These are phyloP conservation scores for Pteromalus puparum DNA, from an alignment of 1,140 invertebrate species.

Conservation along the genomic window DNA sequence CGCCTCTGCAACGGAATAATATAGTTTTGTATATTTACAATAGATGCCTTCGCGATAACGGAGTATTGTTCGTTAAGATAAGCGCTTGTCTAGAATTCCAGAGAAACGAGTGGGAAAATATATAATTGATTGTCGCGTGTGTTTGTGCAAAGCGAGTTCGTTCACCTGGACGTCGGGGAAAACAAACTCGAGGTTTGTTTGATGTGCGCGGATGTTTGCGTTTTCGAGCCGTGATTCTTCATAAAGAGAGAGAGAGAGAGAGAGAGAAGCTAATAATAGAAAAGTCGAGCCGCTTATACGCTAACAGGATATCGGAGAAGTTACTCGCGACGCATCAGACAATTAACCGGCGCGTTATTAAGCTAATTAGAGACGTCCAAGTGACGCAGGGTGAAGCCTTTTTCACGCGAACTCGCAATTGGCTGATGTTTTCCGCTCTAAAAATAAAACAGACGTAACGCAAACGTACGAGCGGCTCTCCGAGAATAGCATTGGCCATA, in stretches of 20 bases:
- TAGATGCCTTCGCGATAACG: too few species aligned
- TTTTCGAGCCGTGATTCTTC: too few species aligned
- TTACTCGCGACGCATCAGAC: neutral
- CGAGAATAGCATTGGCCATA: neutral
- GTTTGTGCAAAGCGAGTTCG: neutral
- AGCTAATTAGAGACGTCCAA: neutral
- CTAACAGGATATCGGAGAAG: too few species aligned
- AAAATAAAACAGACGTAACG: too few species aligned
- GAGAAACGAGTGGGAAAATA: neutral
- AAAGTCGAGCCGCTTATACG: too few species aligned
- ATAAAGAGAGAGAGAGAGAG: too few species aligned
- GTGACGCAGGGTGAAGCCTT: too few species aligned
- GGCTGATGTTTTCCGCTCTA: too few species aligned
- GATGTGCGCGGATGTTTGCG: too few species aligned
- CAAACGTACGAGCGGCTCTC: neutral
- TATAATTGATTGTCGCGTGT: neutral
- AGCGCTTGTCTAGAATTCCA: neutral
- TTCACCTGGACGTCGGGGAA: neutral
- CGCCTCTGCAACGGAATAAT: conserved; percentile 58
- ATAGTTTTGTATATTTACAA: neutral
- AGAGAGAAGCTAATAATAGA: too few species aligned
- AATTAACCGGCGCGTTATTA: neutral
- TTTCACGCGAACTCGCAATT: too few species aligned
- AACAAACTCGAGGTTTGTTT: too few species aligned
- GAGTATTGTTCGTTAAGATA: neutral